A percentile compares a stretch with the other conserved stretches of the same genome.
These are phyloP conservation scores for Corbicula japonica DNA, from an alignment of 2,888 invertebrate genomes.

Conservation along the genomic window DNA sequence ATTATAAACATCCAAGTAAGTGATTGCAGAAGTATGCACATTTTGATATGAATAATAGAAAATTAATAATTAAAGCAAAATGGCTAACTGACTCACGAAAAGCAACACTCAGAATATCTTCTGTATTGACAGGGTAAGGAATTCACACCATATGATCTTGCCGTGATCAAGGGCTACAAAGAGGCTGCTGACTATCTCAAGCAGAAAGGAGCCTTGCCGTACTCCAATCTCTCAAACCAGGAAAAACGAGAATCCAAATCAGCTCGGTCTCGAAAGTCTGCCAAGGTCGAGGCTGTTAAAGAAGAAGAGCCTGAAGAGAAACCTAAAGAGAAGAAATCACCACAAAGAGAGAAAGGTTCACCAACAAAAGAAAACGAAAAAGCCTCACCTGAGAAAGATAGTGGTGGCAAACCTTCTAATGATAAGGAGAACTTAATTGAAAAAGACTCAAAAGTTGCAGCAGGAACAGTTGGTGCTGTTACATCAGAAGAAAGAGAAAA, in stretches of 20 bases:
- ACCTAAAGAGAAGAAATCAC: constrained; percentile 12
- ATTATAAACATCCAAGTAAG: no score
- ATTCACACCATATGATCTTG: constrained; percentile 96
- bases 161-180: constrained; percentile 93
- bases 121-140: constrained; percentile 90
- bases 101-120: no score
- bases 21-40: no score
- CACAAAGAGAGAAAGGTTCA: constrained; percentile 27
- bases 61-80: no score
- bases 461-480: not conserved
- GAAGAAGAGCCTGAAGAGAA: constrained; percentile 24
- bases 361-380: constrained; percentile 42
- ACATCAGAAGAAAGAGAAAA: not conserved
- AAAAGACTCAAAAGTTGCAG: constrained; percentile 13
- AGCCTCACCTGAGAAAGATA: constrained; percentile 20
- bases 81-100: no score
- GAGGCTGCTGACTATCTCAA: constrained; percentile 97
- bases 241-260: constrained; percentile 56
- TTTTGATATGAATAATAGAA: no score
- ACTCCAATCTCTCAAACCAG: constrained; percentile 65
- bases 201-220: constrained; percentile 91
- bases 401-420: constrained; percentile 19
- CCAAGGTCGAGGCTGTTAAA: constrained; percentile 30
- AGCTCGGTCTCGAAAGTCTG: constrained; percentile 27
- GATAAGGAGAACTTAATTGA: constrained; percentile 35